Percentiles rank a stretch among this genome's conserved stretches.
These are phyloP conservation scores for Callipepla californica DNA, from an alignment of 2,113 vertebrate genomes.

Conservation along the genomic window DNA sequence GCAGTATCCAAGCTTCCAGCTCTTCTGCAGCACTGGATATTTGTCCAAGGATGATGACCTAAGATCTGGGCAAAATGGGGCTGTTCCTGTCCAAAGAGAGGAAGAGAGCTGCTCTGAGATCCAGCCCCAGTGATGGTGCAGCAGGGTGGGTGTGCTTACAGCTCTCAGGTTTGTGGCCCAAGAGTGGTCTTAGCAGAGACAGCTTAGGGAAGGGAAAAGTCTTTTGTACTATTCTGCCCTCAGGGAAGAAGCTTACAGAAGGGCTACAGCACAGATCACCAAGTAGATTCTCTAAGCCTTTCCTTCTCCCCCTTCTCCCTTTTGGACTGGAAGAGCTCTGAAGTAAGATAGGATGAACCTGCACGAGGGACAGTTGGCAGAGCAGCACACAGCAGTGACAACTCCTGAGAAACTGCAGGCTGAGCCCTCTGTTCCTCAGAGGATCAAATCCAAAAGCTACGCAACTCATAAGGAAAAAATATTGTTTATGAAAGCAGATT, in stretches of 20 bases:
- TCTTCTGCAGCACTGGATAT: background rate
- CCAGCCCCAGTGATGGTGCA: background rate
- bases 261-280: background rate
- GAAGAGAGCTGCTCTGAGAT: background rate
- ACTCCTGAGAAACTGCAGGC: background rate
- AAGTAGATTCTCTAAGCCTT: background rate
- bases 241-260: background rate
- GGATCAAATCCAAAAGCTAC: background rate
- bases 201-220: background rate
- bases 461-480: background rate
- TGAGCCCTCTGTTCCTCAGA: background rate
- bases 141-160: background rate
- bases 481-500: background rate
- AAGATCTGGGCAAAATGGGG: background rate
- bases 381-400: background rate
- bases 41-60: background rate
- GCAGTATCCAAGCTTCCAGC: background rate
- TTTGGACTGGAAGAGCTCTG: background rate
- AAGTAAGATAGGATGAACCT: background rate
- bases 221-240: background rate
- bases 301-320: background rate
- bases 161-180: background rate
- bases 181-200: background rate
- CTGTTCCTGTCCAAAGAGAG: background rate
- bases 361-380: background rate